Base-by-base conservation (phyloP, 2,888 invertebrate species). In the Plagodis pulveraria region DNA sequence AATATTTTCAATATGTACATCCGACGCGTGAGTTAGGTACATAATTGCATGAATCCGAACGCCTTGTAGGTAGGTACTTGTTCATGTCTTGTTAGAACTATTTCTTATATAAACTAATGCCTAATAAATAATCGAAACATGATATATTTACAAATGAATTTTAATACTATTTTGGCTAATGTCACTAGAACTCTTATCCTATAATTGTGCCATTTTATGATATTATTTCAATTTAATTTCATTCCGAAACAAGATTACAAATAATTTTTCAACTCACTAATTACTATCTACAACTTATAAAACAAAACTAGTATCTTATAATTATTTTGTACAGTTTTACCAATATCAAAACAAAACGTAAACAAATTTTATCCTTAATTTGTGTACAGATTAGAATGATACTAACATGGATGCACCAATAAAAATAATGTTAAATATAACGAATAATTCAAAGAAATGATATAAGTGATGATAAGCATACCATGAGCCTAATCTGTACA, bases 131-230 rank as follows among this genome's bases (percentile, higher is more conserved):
- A 77, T 85, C 77, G 83, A 87, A 90, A 81, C 76, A 85, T 87
- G 84, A 82, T 60, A 66, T 91, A 91, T 92, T 74, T 92, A 91
- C 91, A 92, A 72, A 86, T 86, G 84, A 78, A 70, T 72, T 80
- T 84, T 74, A 85, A 81, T 71, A 78, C 89, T 91, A 91, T 89
- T 92, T 92, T 92, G 91, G 91, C 91, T 92, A 92, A 89, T 81
- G 86, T 90, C 83, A 80, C 90, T 91, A 78, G 88, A 89, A 78
- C 79, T 76, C 86, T 89, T 90, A 91, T 46, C 67, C 80, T 88
- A 87, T 82, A 84, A 83, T 91, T 90, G 91, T 92, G 91, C 91
- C 89, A 77, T 90, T 78, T 81, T 73, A 84, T 88, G 86, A 77
- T 69, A 66, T 76, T 66, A 22, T 22, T 70, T 69, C 75, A 72